These are phyloP conservation scores for Catagonus wagneri DNA, from an alignment of 2,113 vertebrate species.

Conservation along the genomic window DNA sequence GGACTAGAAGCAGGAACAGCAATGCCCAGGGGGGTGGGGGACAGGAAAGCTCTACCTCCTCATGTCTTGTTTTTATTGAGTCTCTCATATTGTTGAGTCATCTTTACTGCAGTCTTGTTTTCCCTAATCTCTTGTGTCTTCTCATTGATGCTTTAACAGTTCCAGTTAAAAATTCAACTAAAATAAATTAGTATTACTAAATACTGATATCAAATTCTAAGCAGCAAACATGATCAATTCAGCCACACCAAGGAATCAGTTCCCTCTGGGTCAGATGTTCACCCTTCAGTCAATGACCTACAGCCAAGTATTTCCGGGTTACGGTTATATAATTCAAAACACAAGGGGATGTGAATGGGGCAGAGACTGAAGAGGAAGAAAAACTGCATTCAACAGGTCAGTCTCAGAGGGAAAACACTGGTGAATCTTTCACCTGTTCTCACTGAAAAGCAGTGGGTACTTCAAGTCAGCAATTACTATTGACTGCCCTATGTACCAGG, in stretches of 20 bases:
- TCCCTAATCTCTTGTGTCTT: background rate
- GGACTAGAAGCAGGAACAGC: background rate
- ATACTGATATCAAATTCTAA: background rate
- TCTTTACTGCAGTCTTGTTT: background rate
- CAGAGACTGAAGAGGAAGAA: background rate
- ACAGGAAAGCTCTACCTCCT: background rate
- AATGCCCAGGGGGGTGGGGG: background rate
- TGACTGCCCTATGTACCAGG: background rate
- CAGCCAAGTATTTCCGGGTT: background rate
- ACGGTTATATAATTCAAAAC: background rate
- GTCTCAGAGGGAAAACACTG: background rate
- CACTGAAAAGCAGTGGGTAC: background rate
- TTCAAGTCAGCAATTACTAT: background rate
- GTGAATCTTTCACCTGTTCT: background rate
- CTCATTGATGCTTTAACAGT: background rate
- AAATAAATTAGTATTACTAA: background rate
- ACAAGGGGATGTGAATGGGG: background rate
- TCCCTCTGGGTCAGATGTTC: background rate
- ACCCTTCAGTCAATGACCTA: background rate
- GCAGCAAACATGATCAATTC: background rate
- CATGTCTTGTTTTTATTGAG: background rate
- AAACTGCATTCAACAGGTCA: background rate
- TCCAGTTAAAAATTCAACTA: background rate
- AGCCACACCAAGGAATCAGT: background rate
- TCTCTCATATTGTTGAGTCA: background rate